Percentiles rank a stretch among this genome's conserved stretches.
phyloP scores from a whole-genome alignment of 2,888 invertebrate species.

The Ophion obscuratus region DNA sequence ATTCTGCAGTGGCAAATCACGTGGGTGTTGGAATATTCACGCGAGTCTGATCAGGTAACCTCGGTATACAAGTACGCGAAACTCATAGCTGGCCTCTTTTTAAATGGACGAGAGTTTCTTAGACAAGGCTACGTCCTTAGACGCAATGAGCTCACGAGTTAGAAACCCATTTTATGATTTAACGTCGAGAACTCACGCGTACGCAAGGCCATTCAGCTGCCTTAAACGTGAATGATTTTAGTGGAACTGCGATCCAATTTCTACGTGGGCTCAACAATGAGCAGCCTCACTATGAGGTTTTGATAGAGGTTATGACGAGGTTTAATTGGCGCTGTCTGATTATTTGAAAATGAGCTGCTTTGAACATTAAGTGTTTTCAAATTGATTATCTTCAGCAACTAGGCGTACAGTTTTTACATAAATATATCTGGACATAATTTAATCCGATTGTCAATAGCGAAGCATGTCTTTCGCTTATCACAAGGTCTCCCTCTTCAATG shows the following conservation, averaged over 20 bases:
- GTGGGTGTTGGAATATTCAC: slow-evolving; percentile 53
- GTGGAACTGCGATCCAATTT: not conserved
- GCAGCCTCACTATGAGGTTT: no score
- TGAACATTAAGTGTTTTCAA: no score
- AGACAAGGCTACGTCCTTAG: slow-evolving; percentile 65
- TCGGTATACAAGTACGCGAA: slow-evolving; percentile 56
- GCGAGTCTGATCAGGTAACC: slow-evolving; percentile 52
- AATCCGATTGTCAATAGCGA: not conserved
- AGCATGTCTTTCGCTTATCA: not conserved
- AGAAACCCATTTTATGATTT: slow-evolving; percentile 59
- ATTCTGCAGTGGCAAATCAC: slow-evolving; percentile 52
- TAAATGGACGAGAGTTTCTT: slow-evolving; percentile 40
- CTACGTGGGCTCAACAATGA: not conserved
- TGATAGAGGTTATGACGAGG: no score
- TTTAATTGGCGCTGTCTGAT: no score
- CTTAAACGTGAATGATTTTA: not conserved
- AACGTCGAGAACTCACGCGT: slow-evolving; percentile 6
- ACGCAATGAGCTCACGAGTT: slow-evolving; percentile 35
- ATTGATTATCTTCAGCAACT: not conserved
- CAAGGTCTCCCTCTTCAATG: not conserved
- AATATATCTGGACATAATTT: not conserved
- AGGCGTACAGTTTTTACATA: not conserved
- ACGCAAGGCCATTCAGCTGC: not conserved
- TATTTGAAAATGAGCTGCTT: no score
- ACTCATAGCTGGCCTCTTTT: slow-evolving; percentile 32